Conservation (phyloP, 2,113 vertebrate species). For the Recurvirostra avosetta region DNA sequence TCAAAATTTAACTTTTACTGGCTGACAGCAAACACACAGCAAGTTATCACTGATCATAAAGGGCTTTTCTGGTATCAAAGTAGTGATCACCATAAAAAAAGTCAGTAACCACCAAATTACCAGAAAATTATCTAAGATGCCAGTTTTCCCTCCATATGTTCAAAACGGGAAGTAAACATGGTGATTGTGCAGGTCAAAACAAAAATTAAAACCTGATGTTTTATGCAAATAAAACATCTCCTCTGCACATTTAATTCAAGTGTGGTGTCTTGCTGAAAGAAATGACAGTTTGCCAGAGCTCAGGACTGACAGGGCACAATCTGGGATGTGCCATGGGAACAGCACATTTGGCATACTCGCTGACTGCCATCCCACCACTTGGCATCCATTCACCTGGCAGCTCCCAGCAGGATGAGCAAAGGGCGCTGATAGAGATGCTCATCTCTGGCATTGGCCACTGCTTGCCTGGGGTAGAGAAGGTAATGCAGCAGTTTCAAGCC, state of each 20-base stretch:
- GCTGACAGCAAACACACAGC: neutral
- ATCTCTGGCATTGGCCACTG: accelerated
- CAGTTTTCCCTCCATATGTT: neutral
- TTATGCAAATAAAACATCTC: neutral
- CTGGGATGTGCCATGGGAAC: neutral
- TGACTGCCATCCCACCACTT: neutral
- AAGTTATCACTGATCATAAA: neutral
- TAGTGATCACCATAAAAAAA: neutral
- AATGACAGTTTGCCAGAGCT: neutral
- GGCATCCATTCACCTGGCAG: neutral
- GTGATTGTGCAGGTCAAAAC: neutral
- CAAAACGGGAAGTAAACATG: neutral
- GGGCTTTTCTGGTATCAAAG: neutral
- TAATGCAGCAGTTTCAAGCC: neutral
- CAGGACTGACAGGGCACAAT: neutral
- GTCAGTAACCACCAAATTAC: neutral
- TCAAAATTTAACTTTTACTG: neutral
- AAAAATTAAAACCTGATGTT: neutral
- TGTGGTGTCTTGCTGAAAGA: neutral
- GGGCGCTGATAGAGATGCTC: neutral
- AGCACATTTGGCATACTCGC: neutral
- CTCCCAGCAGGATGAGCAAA: accelerated
- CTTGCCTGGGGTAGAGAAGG: neutral
- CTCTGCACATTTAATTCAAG: neutral
- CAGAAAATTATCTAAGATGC: neutral